Evolutionary conservation across 2,888 invertebrate genomes (phyloP), one percentile per base, ranked within the genome.

Genomic region (Lycocerus yunnanus): DNA sequence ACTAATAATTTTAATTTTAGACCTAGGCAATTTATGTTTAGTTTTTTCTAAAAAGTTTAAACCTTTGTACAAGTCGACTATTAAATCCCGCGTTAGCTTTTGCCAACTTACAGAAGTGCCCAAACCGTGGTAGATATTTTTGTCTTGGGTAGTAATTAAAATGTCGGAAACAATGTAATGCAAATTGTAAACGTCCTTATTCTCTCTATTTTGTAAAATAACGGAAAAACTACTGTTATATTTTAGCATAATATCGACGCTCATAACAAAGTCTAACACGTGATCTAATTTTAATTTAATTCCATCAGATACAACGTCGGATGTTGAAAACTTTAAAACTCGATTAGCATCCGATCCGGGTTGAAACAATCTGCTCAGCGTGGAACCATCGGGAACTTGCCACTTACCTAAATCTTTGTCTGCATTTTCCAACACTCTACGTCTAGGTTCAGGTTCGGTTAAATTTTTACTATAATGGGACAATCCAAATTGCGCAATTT

Each of bases 401-500:
- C 97, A 97, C 68, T 91, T 90, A 69, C 90, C 91, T 73, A 90
- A 86, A 82, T 90, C 87, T 78, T 89, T 89, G 80, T 94, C 93
- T 0, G 92, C 93, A 84, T 97, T 94, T 82, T 96, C 97, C 9
- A 97, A 86, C 1, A 91, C 85, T 81, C 91, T 91, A 77, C 92
- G 88, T 66, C 93, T 90, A 0, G 97, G 95, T 80, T 94, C 93
- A 0, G 94, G 93, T 82, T 97, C 97, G 0, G 94, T 95, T 13
- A 98, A 88, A 86, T 96, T 95, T 87, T 98, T 98, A 87, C 97
- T 97, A 87, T 97, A 99, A 88, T 99, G 99, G 10, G 98, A 96
- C 72, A 99, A 88, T 0, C 97, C 99, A 86, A 97, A 99, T 87
- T 99, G 99, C 6, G 99, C 98, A 79, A 99, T 98, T 88, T 99